Base-by-base conservation (phyloP, 2,797 vertebrate genomes). In the Pogoniulus pusillus region DNA sequence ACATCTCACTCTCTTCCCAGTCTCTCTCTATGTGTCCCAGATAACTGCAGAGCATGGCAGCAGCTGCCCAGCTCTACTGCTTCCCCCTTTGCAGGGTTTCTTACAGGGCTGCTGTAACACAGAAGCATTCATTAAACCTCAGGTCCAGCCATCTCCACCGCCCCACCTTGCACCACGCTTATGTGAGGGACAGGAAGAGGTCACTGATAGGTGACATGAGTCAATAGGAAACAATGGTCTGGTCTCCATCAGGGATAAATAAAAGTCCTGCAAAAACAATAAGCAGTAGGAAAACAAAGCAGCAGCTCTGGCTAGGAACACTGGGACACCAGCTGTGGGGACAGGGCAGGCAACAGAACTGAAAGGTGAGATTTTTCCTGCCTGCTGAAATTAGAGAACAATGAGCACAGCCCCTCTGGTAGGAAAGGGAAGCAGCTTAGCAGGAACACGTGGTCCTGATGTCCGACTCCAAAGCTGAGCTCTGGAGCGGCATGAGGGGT, bases 151-250 rank as follows among this genome's bases (percentile, higher is more conserved):
- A 10, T 18, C 89, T 63, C 78, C 95, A 74, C 83, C 93, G 94
- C 96, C 97, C 94, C 85, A 27, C 73, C 92, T 89, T 57, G 91
- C 91, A 27, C 45, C 39, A 85, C 39, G 41, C 6, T 37, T 5
- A 34, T 0, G 32, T 26, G 58, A 32, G 84, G 96, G 96, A 84
- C 95, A 94, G 98, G 96, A 98, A 98, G 96, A 92, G 84, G 82
- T 83, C 90, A 81, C 2, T 63, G 15, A 9, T 90, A 92, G 88
- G 81, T 69, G 79, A 79, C 79, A 59, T 96, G 94, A 95, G 85
- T 90, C 91, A 89, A 76, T 79, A 93, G 96, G 96, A 97, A 98
- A 97, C 95, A 95, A 91, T 57, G 88, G 94, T 72, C 89, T 80
- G 81, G 88, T 81, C 70, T 70, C 72, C 70, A 90, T 86, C 93